Evolutionary conservation across 2,113 vertebrate species (phyloP), one percentile per base, ranked within the genome.

Genomic region (Chascanopsetta lugubris): DNA sequence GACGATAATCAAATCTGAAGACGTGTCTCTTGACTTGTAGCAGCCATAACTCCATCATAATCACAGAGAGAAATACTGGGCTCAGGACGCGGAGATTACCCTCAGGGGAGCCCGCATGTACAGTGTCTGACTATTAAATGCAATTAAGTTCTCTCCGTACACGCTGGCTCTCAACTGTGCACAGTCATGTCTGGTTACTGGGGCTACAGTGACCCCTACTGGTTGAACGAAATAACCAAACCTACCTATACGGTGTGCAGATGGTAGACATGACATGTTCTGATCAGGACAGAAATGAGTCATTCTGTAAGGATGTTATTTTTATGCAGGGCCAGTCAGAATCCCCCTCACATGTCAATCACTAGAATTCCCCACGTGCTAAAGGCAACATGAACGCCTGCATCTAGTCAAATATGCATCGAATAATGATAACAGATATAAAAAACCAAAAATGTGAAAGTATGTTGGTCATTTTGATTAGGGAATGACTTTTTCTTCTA

Each of bases 171-270:
- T 1, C 50, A 40, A 27, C 32, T 18, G 8, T 8, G 24, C 34
- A 36, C n/a, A 2, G 3, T 24, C 18, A 29, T 24, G 34, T 38
- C 0, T 11, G 8, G 81, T 80, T 67, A 42, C 63, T 85, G 50
- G 38, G 60, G 53, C 66, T 89, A 51, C 72, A 87, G 86, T 77
- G 87, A 81, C 90, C 69, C 85, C 88, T 84, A 69, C 40, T 85
- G 90, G 85, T 60, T 6, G 4, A 45, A n/a, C 24, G 40, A 22
- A 12, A 13, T 17, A 36, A 27, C 24, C 49, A 20, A 30, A 48
- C 1, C 4, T 4, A 20, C 36, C 27, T 55, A n/a, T n/a, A n/a
- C n/a, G n/a, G 27, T 25, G 21, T 1, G 21, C 15, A 68, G 13
- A 12, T 4, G 20, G n/a, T 21, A 51, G 17, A 25, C 8, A 18